Evolutionary conservation across 2,113 vertebrate species (phyloP), one percentile per base, ranked within the genome.

Genomic region (Patagioenas fasciata): DNA sequence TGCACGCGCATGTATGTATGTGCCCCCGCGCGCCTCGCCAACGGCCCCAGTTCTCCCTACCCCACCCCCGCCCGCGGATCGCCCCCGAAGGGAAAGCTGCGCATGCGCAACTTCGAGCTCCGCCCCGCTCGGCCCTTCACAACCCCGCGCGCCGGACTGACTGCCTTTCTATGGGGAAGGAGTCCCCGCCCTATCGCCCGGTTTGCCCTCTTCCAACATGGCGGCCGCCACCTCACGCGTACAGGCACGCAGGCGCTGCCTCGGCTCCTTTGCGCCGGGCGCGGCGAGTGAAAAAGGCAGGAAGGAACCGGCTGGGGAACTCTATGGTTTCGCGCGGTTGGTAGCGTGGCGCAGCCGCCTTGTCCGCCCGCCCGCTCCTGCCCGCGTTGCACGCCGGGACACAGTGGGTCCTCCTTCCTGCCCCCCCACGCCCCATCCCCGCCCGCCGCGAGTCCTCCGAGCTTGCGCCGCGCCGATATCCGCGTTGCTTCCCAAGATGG

Each of bases 401-500:
- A 44, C 65, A 16, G 58, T 5, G 34, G 65, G 82, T 65, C 62
- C 62, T 77, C 64, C 81, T 62, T 65, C 62, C 75, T 54, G 50
- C 40, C 14, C 16, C 38, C 53, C 56, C 25, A 11, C 70, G 15
- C 15, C 65, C 77, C 67, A 64, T 93, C 95, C 91, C 85, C 73
- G 87, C 90, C 95, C 48, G 56, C 88, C 85, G 82, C n/a, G 20
- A 74, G 95, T 91, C 94, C 80, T 97, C 97, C 96, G 88, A 92
- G 96, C 94, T 69, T 93, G 95, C 94, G 96, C 96, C 73, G 97
- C 96, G 88, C 81, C 75, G 94, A 94, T 57, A 92, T 86, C 92
- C 94, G 96, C 89, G 75, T 91, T 93, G 92, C 91, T 84, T 84
- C 87, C 91, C 97, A 98, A 98, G 96, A 98, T 98, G 97, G 98